Evolutionary conservation across 2,888 invertebrate genomes (phyloP).

Genomic region (Prosopocoilus inquinatus): DNA sequence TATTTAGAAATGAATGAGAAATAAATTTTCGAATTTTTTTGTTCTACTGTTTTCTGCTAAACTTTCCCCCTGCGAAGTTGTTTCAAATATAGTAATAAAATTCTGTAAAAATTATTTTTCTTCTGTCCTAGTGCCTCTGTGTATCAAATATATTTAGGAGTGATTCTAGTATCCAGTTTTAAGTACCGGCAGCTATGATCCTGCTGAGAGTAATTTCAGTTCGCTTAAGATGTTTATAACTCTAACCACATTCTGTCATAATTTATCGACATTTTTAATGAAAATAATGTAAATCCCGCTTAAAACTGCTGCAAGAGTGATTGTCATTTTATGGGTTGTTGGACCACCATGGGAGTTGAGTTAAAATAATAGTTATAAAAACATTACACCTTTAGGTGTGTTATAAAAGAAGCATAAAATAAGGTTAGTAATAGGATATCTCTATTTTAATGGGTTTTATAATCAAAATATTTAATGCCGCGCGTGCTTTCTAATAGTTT

Average conservation of each 20-base stretch:
- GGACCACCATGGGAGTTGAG: constrained; percentile 19
- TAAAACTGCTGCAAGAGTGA: neutral
- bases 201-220: constrained; percentile 14
- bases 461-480: neutral
- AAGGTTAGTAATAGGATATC: constrained; percentile 21
- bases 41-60: too few species aligned
- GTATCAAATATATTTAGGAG: neutral
- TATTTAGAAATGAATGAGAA: too few species aligned
- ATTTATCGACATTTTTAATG: constrained; percentile 16
- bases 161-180: neutral
- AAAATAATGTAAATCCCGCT: neutral
- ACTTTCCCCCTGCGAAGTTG: too few species aligned
- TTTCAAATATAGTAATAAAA: too few species aligned
- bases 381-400: constrained; percentile 13
- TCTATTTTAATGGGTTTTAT: constrained; percentile 17
- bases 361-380: constrained; percentile 18
- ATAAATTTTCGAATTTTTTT: too few species aligned
- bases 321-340: constrained; percentile 17
- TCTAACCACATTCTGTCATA: constrained; percentile 10
- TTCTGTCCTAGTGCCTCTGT: too few species aligned
- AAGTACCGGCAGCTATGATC: constrained; percentile 10
- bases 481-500: too few species aligned
- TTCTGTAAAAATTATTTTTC: too few species aligned
- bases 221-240: constrained; percentile 14
- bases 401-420: constrained; percentile 18